Conservation (phyloP, 2,113 vertebrate species). For the Fulica atra region DNA sequence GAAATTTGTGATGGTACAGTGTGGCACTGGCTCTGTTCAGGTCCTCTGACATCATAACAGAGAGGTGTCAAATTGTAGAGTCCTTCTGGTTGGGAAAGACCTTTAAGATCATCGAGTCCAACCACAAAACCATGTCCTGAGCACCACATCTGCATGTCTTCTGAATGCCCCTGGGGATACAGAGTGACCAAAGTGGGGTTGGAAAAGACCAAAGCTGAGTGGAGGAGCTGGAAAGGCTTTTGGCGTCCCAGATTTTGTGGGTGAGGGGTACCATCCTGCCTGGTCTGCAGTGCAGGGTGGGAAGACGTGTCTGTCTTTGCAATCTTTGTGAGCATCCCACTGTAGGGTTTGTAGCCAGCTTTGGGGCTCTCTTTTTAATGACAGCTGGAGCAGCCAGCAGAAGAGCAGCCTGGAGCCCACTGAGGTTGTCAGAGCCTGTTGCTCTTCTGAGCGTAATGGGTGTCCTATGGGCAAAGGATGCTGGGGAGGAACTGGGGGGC, state of each 20-base stretch:
- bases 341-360: background rate
- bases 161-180: too few relatives aligned
- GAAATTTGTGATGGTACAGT: background rate
- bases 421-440: background rate
- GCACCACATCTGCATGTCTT: too few relatives aligned
- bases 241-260: background rate
- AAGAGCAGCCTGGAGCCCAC: background rate
- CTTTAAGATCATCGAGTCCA: too few relatives aligned
- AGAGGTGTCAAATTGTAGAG: too few relatives aligned
- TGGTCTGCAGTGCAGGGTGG: background rate
- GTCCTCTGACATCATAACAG: background rate
- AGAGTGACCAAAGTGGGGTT: too few relatives aligned
- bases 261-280: background rate
- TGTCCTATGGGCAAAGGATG: background rate
- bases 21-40: background rate
- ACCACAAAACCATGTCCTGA: too few relatives aligned
- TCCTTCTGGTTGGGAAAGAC: too few relatives aligned
- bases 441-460: background rate
- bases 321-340: background rate
- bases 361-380: background rate
- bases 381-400: accelerated
- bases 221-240: background rate
- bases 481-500: background rate
- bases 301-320: background rate
- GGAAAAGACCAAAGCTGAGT: background rate